A percentile compares a stretch with the other conserved stretches of the same genome.
Evolutionary conservation across 1,140 invertebrate genomes (phyloP).

Genomic region (Delia radicum): DNA sequence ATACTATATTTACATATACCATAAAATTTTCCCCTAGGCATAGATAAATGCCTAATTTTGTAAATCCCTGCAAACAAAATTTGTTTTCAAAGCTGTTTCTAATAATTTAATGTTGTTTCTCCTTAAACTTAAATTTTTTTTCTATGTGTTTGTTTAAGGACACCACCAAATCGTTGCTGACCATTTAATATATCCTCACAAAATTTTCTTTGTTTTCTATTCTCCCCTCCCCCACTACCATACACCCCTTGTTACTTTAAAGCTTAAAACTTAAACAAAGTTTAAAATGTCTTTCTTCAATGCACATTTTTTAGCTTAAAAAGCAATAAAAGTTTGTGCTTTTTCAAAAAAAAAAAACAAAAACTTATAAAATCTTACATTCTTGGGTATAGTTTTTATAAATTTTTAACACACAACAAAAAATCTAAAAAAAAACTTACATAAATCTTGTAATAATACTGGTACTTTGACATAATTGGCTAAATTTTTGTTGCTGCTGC

Average conservation of each 20-base stretch:
- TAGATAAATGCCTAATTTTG: no score
- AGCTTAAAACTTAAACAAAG: not conserved
- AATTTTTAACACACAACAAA: not conserved
- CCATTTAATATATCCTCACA: no score
- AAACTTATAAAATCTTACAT: not conserved
- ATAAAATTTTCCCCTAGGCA: no score
- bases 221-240: no score
- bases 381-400: not conserved
- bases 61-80: no score
- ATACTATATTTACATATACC: no score
- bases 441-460: slow-evolving; percentile 5
- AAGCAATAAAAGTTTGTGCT: not conserved
- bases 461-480: slow-evolving; percentile 1
- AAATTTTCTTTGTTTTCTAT: no score
- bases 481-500: not conserved
- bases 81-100: no score
- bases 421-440: not conserved
- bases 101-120: no score
- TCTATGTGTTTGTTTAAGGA: no score
- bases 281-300: not conserved
- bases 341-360: not conserved
- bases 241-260: not conserved
- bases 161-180: no score
- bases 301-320: slow-evolving; percentile 1
- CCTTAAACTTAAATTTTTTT: no score